Conservation (phyloP, 2,797 vertebrate species). For the Bradypodion ventrale region DNA sequence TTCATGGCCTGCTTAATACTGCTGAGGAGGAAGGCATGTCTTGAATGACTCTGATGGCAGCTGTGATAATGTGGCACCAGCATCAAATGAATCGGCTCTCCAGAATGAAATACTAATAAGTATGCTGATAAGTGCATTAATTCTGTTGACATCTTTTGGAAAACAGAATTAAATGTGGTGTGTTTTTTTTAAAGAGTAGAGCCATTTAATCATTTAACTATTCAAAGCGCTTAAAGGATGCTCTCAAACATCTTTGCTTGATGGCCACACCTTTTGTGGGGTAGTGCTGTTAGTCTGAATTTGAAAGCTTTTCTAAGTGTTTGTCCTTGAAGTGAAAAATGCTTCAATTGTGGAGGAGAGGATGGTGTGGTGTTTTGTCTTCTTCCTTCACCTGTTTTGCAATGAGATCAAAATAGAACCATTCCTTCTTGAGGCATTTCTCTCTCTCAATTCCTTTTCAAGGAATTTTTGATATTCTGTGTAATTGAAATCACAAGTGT, state of each 20-base stretch:
- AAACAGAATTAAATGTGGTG: conserved; percentile 37
- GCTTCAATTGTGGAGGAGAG: conserved; percentile 40
- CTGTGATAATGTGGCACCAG: fast-evolving
- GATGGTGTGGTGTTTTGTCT: not conserved
- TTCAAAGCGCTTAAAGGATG: conserved; percentile 26
- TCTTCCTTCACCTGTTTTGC: conserved; percentile 49
- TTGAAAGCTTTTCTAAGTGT: conserved; percentile 49
- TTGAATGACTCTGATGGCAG: conserved; percentile 10
- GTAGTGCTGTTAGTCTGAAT: conserved; percentile 47
- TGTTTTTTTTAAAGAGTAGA: conserved; percentile 15
- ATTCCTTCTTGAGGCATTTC: conserved; percentile 71
- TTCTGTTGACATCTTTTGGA: conserved; percentile 19
- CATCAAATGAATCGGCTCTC: conserved; percentile 2
- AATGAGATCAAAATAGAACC: conserved; percentile 62
- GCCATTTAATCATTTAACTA: conserved; percentile 32
- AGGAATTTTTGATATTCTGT: conserved; percentile 70
- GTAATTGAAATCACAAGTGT: conserved; percentile 65
- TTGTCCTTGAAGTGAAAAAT: conserved; percentile 62
- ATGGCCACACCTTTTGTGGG: conserved; percentile 39
- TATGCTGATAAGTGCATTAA: conserved; percentile 21
- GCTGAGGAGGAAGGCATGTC: conserved; percentile 1
- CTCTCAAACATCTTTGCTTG: conserved; percentile 18
- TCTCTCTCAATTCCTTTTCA: conserved; percentile 74
- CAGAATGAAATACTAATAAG: conserved; percentile 7
- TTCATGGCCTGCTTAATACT: not conserved